Evolutionary conservation across 2,888 invertebrate genomes (phyloP).

Genomic region (Luffia ferchaultella): DNA sequence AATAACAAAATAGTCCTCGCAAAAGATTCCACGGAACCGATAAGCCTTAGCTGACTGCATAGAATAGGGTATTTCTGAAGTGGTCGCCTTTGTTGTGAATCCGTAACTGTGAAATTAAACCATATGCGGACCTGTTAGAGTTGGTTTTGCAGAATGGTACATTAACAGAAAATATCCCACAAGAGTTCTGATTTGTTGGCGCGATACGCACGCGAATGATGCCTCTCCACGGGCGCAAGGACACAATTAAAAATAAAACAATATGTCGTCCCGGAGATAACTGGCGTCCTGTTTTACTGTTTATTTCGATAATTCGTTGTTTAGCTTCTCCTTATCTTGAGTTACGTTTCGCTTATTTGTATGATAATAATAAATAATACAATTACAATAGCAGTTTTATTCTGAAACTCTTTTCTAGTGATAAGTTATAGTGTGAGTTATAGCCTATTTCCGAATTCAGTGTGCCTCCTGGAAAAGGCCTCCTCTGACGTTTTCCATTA

Average conservation of each 20-base stretch:
- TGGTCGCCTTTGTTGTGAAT: conserved; percentile 32
- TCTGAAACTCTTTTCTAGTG: too few relatives aligned
- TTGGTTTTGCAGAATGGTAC: conserved; percentile 24
- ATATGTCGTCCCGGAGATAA: conserved; percentile 25
- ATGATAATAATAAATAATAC: too few relatives aligned
- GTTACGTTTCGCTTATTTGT: too few relatives aligned
- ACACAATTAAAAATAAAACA: conserved; percentile 48
- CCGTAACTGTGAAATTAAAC: conserved; percentile 27
- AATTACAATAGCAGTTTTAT: too few relatives aligned
- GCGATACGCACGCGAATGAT: conserved; percentile 50
- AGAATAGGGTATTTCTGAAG: conserved; percentile 33
- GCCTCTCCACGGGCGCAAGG: conserved; percentile 42
- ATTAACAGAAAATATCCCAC: conserved; percentile 33
- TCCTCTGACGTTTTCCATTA: too few relatives aligned
- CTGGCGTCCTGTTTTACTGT: conserved; percentile 24
- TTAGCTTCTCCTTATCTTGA: too few relatives aligned
- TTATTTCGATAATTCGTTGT: conserved; percentile 22
- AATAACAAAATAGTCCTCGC: conserved; percentile 52
- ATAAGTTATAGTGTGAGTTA: too few relatives aligned
- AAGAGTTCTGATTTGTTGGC: conserved; percentile 48
- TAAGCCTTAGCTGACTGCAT: conserved; percentile 41
- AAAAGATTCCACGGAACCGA: conserved; percentile 40
- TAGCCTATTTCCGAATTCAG: too few relatives aligned
- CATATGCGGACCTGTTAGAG: conserved; percentile 30
- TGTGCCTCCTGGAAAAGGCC: too few relatives aligned